Base-by-base conservation (phyloP, 35 echinoderm and acorn worm genomes). In the Ophiothrix spiculata region DNA sequence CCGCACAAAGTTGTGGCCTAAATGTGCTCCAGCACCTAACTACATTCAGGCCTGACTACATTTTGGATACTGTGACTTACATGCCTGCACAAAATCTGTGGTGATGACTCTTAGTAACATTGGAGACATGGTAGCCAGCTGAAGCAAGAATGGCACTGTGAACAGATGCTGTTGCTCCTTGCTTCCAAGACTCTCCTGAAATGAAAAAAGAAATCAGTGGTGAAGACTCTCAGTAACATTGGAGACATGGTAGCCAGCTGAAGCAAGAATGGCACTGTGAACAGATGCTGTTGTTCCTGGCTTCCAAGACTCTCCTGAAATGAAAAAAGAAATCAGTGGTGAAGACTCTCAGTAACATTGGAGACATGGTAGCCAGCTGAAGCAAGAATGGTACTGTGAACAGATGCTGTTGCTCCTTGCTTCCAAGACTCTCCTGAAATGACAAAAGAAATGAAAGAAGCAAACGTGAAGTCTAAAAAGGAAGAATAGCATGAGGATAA, bases 361-460 rank as follows among this genome's bases (percentile, higher is more conserved):
- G 83, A 76, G 95, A 98, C 95, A 98, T 98, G 25, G 95, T 98
- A 11, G 92, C 93, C 13, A 98, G 86, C 80, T 98, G 95, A 25
- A 98, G 86, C 0, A 98, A 83, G 39, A 98, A 98, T 19, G 95
- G 95, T 29, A 98, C 95, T 12, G 95, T 98, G 64, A 90, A 93
- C 29, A 98, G 46, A 64, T 94, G 85, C 56, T 98, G 91, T 33
- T 98, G 92, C 86, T 93, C 80, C 37, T 90, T 69, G 77, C 95
- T 89, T 33, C 80, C 86, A 28, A 98, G 77, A 46, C 95, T 98
- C 39, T 90, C 95, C 95, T 98, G 73, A 32, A 81, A 39, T 87
- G 16, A 19, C 11, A 54, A 56, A 36, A 45, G 39, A 69, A 69
- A n/a, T n/a, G n/a, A n/a, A n/a, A n/a, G n/a, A n/a, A n/a, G n/a